Evolutionary conservation across 2,888 invertebrate genomes (phyloP).

Genomic region (Dicycla oo): DNA sequence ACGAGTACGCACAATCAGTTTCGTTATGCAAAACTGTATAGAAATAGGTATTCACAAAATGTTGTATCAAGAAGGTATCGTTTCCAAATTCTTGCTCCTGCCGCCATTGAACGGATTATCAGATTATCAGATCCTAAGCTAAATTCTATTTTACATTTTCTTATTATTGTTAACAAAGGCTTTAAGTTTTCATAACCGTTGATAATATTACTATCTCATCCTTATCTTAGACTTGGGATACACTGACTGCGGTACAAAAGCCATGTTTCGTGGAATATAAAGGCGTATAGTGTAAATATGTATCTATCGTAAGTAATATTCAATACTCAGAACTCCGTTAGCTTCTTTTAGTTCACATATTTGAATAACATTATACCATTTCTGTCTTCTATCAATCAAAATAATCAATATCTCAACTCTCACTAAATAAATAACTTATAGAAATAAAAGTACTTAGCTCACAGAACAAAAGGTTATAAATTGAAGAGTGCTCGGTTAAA

Average conservation of each 20-base stretch:
- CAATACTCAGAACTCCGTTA: conserved; percentile 7
- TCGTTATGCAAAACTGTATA: conserved; percentile 15
- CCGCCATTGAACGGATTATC: conserved; percentile 24
- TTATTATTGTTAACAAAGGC: conserved; percentile 39
- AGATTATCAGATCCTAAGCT: conserved; percentile 34
- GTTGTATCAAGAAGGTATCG: conserved; percentile 32
- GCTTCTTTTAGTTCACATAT: not conserved
- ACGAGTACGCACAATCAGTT: conserved; percentile 2
- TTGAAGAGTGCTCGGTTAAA: not conserved
- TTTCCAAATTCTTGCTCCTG: conserved; percentile 21
- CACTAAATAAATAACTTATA: not conserved
- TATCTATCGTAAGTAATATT: not conserved
- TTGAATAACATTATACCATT: not conserved
- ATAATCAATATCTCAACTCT: not conserved
- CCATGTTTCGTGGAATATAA: conserved; percentile 5
- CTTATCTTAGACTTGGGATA: conserved; percentile 19
- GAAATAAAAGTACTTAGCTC: not conserved
- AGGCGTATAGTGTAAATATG: not conserved
- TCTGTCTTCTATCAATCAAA: not conserved
- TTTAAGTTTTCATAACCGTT: conserved; percentile 29
- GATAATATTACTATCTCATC: conserved; percentile 14
- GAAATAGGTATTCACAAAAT: conserved; percentile 13
- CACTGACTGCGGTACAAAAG: conserved; percentile 2
- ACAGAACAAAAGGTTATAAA: not conserved
- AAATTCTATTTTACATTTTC: conserved; percentile 42